Evolutionary conservation across 2,113 vertebrate genomes (phyloP).

Genomic region (Paralichthys olivaceus): DNA sequence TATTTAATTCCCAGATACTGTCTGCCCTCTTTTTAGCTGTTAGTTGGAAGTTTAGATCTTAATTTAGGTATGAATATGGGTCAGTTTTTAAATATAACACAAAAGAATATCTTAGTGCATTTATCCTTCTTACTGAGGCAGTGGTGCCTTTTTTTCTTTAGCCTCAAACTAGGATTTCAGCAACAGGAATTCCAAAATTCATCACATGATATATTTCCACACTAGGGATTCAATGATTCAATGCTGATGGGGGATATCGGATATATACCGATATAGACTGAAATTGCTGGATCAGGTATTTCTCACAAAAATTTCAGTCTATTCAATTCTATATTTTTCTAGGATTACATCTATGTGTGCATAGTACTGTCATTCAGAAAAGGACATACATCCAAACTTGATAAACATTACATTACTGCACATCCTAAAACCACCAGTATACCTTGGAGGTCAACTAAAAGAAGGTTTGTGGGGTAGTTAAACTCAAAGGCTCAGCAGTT

Average conservation of each 20-base stretch:
- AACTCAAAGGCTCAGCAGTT: neutral
- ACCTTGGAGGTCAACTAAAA: neutral
- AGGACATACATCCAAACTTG: no score
- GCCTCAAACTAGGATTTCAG: conserved; percentile 21
- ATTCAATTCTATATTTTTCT: neutral
- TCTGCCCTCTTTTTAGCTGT: conserved; percentile 65
- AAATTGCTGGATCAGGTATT: neutral
- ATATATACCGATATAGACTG: neutral
- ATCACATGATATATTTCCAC: conserved; percentile 2
- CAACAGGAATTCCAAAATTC: conserved; percentile 35
- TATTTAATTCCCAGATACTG: conserved; percentile 49
- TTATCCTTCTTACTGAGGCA: conserved; percentile 33
- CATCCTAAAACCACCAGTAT: no score
- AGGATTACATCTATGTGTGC: neutral
- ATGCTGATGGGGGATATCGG: neutral
- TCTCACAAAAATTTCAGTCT: neutral
- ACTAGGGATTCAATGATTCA: neutral
- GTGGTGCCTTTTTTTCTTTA: conserved; percentile 26
- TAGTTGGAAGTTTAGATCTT: conserved; percentile 59
- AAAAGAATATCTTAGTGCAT: conserved; percentile 34
- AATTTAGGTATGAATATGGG: conserved; percentile 65
- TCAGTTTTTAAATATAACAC: conserved; percentile 57
- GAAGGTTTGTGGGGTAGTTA: neutral
- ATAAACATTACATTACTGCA: no score
- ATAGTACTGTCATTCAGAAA: neutral